Evolutionary conservation across 2,797 vertebrate genomes (phyloP), one percentile per base, ranked within the genome.

Genomic region (Macropus fuliginosus): DNA sequence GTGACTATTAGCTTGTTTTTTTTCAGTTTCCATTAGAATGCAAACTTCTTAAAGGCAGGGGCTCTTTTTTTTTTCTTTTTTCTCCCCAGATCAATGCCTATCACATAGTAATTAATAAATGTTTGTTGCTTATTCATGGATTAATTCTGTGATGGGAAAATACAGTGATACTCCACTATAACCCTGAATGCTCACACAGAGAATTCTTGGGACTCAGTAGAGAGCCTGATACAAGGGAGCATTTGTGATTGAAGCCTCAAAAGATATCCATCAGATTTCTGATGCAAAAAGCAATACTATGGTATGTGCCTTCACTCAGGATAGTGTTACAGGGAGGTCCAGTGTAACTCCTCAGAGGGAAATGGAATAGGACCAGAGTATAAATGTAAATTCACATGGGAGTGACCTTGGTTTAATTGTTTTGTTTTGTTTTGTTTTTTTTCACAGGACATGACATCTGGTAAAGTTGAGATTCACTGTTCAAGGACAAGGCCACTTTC

Each of bases 401-500:
- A 40, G 6, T 81, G n/a, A 27, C 40, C 21, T 81, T 81, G 74
- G 27, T 57, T 50, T 57, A n/a, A 5, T 31, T 96, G 0, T 94
- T 18, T 81, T 46, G 46, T 46, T 46, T 46, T 46, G 46, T 46
- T 46, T 46, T 46, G 56, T 91, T 94, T 59, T 29, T 59, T 91
- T 50, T 91, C 31, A 62, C 57, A 90, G 90, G 96, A 87, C 62
- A 97, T 95, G 81, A 55, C 52, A 94, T 92, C 92, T 96, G 91
- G 34, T 97, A 94, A 97, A 95, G 18, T 91, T 95, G 59, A 98
- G 94, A 94, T 50, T 96, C 91, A 54, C 90, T 94, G 94, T 0
- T 0, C 56, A 34, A 96, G 87, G 95, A 96, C 96, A 93, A 97
- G 94, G 93, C 92, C 89, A 93, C 62, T 95, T 54, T 96, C 97